Evolutionary conservation across 2,888 invertebrate species (phyloP).

Genomic region (Ophraella communa): DNA sequence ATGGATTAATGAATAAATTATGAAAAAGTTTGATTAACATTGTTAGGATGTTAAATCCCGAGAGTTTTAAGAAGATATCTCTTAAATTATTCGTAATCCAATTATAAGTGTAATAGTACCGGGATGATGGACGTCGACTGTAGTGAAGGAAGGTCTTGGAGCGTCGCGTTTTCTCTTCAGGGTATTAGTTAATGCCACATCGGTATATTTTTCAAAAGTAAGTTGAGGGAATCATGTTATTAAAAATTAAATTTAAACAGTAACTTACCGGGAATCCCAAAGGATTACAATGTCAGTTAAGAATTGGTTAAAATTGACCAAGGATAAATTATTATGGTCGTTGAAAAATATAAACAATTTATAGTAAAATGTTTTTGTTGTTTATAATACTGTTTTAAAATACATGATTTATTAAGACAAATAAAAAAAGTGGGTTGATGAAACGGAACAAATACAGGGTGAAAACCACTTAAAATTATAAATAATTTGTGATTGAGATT

Average conservation of each 20-base stretch:
- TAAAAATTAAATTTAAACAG: background rate
- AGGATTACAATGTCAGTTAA: background rate
- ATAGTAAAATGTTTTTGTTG: too few relatives aligned
- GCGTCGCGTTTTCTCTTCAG: background rate
- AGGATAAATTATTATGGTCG: background rate
- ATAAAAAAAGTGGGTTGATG: too few relatives aligned
- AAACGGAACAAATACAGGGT: too few relatives aligned
- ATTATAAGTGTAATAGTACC: conserved; percentile 34
- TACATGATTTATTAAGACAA: too few relatives aligned
- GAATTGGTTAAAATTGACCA: background rate
- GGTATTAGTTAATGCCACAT: background rate
- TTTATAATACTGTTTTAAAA: too few relatives aligned
- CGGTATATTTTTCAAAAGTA: conserved; percentile 3
- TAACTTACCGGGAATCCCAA: background rate
- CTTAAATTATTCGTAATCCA: conserved; percentile 50
- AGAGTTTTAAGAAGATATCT: conserved; percentile 47
- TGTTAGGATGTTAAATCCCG: conserved; percentile 44
- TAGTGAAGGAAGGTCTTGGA: background rate
- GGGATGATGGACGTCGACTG: background rate
- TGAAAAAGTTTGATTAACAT: conserved; percentile 44
- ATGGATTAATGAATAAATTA: conserved; percentile 28
- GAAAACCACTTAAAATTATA: too few relatives aligned
- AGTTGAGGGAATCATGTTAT: background rate
- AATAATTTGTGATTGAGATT: too few relatives aligned
- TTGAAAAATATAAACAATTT: background rate